Percentiles rank a stretch among this genome's conserved stretches.
These are phyloP conservation scores for Zosterops borbonicus DNA, from an alignment of 2,113 vertebrate species.

Conservation along the genomic window DNA sequence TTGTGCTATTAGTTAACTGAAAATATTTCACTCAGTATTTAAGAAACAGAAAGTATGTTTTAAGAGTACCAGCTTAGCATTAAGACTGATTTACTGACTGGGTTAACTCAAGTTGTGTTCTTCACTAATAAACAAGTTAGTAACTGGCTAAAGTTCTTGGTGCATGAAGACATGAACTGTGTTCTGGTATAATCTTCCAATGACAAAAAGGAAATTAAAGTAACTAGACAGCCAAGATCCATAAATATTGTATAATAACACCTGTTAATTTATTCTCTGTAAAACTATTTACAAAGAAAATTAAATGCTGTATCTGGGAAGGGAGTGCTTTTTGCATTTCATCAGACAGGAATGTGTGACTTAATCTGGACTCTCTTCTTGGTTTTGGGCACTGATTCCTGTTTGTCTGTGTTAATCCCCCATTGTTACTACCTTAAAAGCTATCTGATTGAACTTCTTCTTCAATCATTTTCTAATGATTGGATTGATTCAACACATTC, in stretches of 20 bases:
- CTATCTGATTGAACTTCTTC: background rate
- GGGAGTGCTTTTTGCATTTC: background rate
- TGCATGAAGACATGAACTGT: background rate
- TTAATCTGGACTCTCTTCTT: background rate
- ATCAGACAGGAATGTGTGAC: background rate
- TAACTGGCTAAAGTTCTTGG: background rate
- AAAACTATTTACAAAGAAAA: background rate
- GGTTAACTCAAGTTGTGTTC: background rate
- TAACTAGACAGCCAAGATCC: background rate
- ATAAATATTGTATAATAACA: background rate
- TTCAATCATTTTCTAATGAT: background rate
- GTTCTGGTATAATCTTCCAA: background rate
- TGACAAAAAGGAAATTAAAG: background rate
- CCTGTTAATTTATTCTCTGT: background rate
- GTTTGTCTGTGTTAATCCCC: background rate
- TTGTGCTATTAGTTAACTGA: background rate
- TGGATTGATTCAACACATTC: background rate
- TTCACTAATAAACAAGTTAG: background rate
- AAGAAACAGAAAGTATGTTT: background rate
- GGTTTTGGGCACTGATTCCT: background rate
- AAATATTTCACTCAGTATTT: background rate
- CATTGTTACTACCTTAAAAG: conserved; percentile 27
- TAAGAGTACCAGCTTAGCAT: background rate
- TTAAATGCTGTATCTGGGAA: background rate
- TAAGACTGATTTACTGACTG: background rate